Conservation (phyloP, 1,140 invertebrate genomes). For the Rhopalosiphum padi region DNA sequence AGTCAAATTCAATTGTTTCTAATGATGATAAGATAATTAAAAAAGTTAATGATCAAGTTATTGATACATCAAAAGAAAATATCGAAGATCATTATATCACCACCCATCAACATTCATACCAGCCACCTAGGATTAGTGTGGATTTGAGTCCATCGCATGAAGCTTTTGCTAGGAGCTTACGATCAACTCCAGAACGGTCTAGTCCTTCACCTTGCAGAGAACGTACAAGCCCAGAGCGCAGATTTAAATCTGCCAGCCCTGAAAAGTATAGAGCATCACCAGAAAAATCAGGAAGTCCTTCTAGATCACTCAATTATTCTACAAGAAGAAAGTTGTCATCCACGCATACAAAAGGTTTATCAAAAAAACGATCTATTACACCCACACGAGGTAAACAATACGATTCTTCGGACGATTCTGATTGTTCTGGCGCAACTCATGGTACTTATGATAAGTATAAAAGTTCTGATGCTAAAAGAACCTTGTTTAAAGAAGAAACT, state of each 20-base stretch:
- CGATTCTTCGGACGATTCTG: constrained; percentile 50
- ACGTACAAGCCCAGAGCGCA: constrained; percentile 65
- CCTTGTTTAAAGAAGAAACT: constrained; percentile 26
- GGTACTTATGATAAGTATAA: constrained; percentile 30
- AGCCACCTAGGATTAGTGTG: constrained; percentile 66
- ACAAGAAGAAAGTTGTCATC: constrained; percentile 41
- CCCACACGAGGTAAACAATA: constrained; percentile 40
- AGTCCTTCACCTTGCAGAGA: constrained; percentile 64
- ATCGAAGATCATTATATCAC: constrained; percentile 68
- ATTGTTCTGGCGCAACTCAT: constrained; percentile 52
- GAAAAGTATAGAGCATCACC: constrained; percentile 40
- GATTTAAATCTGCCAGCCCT: constrained; percentile 37
- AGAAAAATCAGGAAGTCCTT: constrained; percentile 42
- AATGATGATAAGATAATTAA: constrained; percentile 54
- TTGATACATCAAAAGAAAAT: constrained; percentile 60
- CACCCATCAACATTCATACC: constrained; percentile 69
- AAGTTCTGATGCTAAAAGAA: constrained; percentile 34
- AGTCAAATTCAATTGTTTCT: neutral
- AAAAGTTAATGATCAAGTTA: constrained; percentile 47
- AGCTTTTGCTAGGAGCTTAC: constrained; percentile 74
- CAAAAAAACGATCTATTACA: constrained; percentile 52
- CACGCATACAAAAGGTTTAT: constrained; percentile 36
- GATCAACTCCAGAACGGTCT: constrained; percentile 67
- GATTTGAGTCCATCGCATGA: constrained; percentile 74
- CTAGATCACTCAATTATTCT: neutral